phyloP scores from a whole-genome alignment of 2,113 vertebrate genomes.

The Mormoops blainvillei region DNA sequence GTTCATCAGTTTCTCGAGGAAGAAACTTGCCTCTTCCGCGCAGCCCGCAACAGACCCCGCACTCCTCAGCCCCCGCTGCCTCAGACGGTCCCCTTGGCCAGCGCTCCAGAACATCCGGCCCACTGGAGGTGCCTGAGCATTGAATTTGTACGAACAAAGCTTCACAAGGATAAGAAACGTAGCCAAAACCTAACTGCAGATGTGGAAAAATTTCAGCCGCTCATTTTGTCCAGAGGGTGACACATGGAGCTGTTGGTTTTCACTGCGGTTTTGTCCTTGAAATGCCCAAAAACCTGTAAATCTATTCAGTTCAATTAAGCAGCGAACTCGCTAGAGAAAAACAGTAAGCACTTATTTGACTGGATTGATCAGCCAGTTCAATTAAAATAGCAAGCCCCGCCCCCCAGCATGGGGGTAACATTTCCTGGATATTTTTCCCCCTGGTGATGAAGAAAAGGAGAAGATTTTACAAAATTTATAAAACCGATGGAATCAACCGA shows the following conservation, averaged over 20 bases:
- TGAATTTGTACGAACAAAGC: neutral
- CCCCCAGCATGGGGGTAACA: neutral
- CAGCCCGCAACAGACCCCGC: neutral
- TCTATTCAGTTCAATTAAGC: neutral
- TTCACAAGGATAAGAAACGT: neutral
- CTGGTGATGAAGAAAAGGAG: neutral
- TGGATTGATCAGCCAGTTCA: neutral
- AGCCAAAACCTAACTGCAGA: neutral
- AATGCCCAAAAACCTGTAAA: neutral
- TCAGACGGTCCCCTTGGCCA: neutral
- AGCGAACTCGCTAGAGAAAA: neutral
- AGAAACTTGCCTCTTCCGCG: neutral
- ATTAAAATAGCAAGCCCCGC: neutral
- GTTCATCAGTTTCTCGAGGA: neutral
- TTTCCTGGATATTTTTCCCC: neutral
- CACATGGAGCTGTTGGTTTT: neutral
- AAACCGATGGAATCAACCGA: neutral
- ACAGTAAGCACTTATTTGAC: neutral
- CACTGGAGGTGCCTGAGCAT: neutral
- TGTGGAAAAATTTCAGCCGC: neutral
- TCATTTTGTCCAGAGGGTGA: neutral
- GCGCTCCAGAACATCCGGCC: too few relatives aligned
- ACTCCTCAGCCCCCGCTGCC: rapidly evolving
- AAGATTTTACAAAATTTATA: neutral
- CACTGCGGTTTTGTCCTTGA: neutral